phyloP scores from a whole-genome alignment of 2,888 invertebrate genomes.

The Oscheius sp. region DNA sequence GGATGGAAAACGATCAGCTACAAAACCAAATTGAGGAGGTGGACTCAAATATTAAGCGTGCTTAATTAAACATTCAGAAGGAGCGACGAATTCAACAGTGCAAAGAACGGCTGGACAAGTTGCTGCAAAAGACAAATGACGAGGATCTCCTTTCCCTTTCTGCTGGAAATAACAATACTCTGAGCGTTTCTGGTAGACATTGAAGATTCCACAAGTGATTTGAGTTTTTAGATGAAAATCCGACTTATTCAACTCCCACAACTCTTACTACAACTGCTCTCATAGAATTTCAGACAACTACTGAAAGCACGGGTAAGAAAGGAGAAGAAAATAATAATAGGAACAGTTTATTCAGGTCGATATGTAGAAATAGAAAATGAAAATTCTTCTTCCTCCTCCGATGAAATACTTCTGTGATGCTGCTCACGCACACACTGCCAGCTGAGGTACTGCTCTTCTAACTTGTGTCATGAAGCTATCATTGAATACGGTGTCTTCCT shows the following conservation, averaged over 20 bases:
- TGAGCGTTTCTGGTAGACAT: constrained; percentile 19
- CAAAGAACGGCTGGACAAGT: constrained; percentile 42
- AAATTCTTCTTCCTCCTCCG: constrained; percentile 49
- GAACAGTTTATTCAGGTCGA: constrained; percentile 38
- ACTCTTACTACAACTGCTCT: constrained; percentile 56
- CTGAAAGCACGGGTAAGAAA: constrained; percentile 42
- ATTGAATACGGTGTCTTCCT: constrained; percentile 10
- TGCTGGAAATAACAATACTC: constrained; percentile 20
- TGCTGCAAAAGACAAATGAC: constrained; percentile 19
- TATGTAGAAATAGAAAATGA: constrained; percentile 38
- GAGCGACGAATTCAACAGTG: constrained; percentile 55
- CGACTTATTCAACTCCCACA: constrained; percentile 50
- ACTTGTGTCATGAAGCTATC: constrained; percentile 18
- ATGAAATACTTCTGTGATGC: constrained; percentile 50
- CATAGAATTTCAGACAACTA: constrained; percentile 56
- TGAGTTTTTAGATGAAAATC: constrained; percentile 45
- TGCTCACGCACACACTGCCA: constrained; percentile 7
- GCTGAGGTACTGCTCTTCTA: constrained; percentile 11
- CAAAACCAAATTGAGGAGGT: constrained; percentile 82
- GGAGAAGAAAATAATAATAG: background rate
- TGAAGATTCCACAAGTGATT: background rate
- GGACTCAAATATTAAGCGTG: too few species aligned
- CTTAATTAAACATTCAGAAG: constrained; percentile 45
- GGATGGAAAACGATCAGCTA: constrained; percentile 93
- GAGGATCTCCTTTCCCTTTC: constrained; percentile 20